These are phyloP conservation scores for Periparus ater DNA, from an alignment of 2,797 vertebrate genomes.

Conservation along the genomic window DNA sequence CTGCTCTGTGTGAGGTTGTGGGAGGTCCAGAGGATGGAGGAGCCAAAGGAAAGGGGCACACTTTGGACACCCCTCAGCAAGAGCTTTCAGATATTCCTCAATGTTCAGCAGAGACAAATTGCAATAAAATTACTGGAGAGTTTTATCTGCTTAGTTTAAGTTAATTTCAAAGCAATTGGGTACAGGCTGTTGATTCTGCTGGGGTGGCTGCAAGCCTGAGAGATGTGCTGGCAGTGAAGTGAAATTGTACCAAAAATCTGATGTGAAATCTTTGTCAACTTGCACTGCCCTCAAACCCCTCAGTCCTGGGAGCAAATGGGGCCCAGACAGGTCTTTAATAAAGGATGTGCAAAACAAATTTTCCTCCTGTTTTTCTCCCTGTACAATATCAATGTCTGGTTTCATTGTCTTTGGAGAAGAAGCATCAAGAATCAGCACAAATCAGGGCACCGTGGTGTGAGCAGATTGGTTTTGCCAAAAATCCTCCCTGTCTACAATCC, in stretches of 20 bases:
- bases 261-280: not conserved
- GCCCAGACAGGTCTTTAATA: accelerated
- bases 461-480: not conserved
- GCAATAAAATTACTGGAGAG: not conserved
- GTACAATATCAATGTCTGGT: not conserved
- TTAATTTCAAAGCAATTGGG: not conserved
- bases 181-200: not conserved
- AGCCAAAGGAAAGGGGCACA: not conserved
- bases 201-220: not conserved
- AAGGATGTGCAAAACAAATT: not conserved
- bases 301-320: not conserved
- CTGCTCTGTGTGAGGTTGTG: accelerated
- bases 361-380: not conserved
- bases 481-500: not conserved
- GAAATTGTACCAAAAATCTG: not conserved
- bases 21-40: not conserved
- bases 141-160: not conserved
- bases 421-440: not conserved
- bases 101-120: not conserved
- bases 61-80: not conserved
- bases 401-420: not conserved
- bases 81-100: not conserved
- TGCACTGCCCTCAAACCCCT: not conserved
- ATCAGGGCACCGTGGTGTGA: accelerated
- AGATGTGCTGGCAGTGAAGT: accelerated